Base-by-base conservation (phyloP, 1,140 invertebrate genomes). In the Saccostrea glomerata region DNA sequence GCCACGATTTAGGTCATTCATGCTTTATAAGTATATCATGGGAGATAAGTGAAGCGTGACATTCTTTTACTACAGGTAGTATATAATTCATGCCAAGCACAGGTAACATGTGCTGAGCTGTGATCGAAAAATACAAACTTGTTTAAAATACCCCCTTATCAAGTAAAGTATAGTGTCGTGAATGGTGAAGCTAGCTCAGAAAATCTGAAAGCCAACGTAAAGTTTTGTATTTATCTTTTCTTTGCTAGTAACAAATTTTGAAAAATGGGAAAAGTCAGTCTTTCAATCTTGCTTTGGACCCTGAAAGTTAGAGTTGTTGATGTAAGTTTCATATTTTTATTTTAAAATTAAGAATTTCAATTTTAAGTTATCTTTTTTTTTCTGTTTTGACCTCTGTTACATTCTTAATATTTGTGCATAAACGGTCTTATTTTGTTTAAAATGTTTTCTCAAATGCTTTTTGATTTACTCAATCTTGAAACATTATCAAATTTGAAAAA, bases 81-180 rank as follows among this genome's bases (percentile, higher is more conserved):
- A 23, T 13, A 20, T n/a, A n/a, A 17, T 60, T 60, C 58, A 15
- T 5, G 58, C 15, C 58, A 5, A 73, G 70, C 70, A 25, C 70
- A 30, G 70, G 70, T 25, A 73, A 73, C 70, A 30, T 73, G 70
- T 73, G 70, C 70, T 73, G n/a, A 73, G 70, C 30, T 25, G 11
- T 13, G 9, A 1, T 25, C 36, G n/a, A 73, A 12, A 25, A 23
- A 73, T 15, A 73, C 9, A 30, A 6, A 25, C 4, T 30, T 23
- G n/a, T 5, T 36, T 25, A 7, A 3, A 73, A 7, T 73, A 23
- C 13, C n/a, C 12, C 25, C 17, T 63, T 63, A 63, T 63, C 40
- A 47, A 47, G 40, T 47, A 47, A 47, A 47, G 40, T 2, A 2
- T 6, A 47, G 40, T 17, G 20, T 23, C 6, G 60, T 63, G 60